Conservation (phyloP, 2,113 vertebrate genomes). For the Zosterops japonicus region DNA sequence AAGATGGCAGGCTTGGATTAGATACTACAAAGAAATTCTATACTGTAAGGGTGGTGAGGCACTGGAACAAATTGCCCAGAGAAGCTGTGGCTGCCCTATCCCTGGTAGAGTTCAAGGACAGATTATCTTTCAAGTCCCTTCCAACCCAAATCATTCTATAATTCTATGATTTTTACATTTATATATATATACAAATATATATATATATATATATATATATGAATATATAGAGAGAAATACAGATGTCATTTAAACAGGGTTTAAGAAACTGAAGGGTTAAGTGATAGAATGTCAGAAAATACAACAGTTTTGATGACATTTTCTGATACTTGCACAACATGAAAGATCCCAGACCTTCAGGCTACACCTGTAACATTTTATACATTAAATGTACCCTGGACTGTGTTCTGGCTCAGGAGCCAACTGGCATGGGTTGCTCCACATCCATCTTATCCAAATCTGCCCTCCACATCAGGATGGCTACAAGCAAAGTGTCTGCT, state of each 20-base stretch:
- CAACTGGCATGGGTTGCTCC: not conserved
- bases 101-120: not conserved
- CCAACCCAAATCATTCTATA: not conserved
- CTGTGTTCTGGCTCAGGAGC: not conserved
- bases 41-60: not conserved
- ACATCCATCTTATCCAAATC: not conserved
- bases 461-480: not conserved
- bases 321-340: not conserved
- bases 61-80: not conserved
- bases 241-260: not conserved
- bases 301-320: not conserved
- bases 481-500: not conserved
- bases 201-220: not conserved
- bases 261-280: not conserved
- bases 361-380: slow-evolving; percentile 4
- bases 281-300: not conserved
- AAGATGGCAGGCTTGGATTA: not conserved
- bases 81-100: not conserved
- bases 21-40: not conserved
- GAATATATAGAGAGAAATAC: not conserved
- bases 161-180: not conserved
- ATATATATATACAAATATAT: accelerated
- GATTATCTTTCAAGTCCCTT: not conserved
- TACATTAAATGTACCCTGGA: not conserved
- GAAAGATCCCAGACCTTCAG: not conserved